Conservation (phyloP, 2,888 invertebrate genomes). For the Eupithecia subumbrata region DNA sequence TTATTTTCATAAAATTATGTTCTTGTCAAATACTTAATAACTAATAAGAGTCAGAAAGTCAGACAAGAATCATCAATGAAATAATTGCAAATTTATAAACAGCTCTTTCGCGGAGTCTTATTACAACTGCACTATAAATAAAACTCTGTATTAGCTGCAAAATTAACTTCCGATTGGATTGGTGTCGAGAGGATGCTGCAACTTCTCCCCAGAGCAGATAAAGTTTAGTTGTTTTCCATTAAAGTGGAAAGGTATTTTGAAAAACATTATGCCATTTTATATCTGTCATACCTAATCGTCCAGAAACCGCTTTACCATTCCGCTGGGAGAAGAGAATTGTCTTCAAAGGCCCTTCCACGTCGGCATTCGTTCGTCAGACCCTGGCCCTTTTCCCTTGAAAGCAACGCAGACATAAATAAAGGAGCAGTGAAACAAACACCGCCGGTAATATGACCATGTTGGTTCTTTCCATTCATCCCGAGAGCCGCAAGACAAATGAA, state of each 20-base stretch:
- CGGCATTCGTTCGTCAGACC: background rate
- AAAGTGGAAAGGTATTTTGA: background rate
- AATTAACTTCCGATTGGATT: constrained; percentile 40
- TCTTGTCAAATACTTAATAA: too few species aligned
- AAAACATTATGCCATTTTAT: background rate
- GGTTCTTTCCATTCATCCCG: constrained; percentile 49
- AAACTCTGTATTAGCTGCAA: constrained; percentile 16
- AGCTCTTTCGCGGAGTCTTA: background rate
- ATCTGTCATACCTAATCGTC: background rate
- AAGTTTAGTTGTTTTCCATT: background rate
- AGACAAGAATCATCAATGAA: background rate
- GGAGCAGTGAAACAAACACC: constrained; percentile 45
- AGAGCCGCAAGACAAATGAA: constrained; percentile 72
- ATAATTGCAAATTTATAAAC: background rate
- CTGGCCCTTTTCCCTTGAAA: constrained; percentile 6
- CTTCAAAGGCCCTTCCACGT: background rate
- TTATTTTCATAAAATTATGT: too few species aligned
- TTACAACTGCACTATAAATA: constrained; percentile 16
- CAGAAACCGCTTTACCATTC: background rate
- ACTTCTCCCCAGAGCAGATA: constrained; percentile 9
- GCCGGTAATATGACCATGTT: constrained; percentile 55
- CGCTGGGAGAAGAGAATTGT: background rate
- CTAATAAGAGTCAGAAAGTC: too few species aligned
- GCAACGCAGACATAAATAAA: constrained; percentile 17
- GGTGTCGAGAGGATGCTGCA: constrained; percentile 30